Conservation (phyloP, 2,113 vertebrate species). For the Salvelinus namaycush region DNA sequence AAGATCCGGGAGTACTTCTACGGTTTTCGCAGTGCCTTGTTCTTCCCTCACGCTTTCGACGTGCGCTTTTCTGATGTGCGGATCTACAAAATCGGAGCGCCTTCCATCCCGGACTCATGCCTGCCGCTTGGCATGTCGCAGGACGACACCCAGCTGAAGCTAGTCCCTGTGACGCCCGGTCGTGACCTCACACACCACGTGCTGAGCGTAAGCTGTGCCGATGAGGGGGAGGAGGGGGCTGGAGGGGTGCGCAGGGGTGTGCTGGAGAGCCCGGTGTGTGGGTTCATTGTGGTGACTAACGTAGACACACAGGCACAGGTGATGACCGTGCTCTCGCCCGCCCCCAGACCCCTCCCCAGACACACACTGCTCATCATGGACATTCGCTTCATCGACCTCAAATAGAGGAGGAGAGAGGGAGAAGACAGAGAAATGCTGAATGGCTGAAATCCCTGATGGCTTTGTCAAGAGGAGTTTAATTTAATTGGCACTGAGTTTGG, state of each 20-base stretch:
- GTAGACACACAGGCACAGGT: slow-evolving; percentile 92
- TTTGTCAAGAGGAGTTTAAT: too few species aligned
- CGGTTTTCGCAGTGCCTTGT: slow-evolving; percentile 87
- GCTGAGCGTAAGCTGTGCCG: slow-evolving; percentile 89
- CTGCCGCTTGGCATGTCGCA: slow-evolving; percentile 96
- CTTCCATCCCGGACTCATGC: slow-evolving; percentile 96
- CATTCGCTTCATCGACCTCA: slow-evolving; percentile 97
- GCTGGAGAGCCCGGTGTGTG: slow-evolving; percentile 90
- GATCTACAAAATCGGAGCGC: slow-evolving; percentile 96
- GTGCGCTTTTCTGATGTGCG: slow-evolving; percentile 96
- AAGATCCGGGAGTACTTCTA: slow-evolving; percentile 97
- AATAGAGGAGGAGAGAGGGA: slow-evolving; percentile 55
- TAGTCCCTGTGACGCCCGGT: slow-evolving; percentile 93
- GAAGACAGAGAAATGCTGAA: neutral
- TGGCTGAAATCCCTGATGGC: neutral
- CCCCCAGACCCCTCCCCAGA: slow-evolving; percentile 89
- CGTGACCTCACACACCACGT: slow-evolving; percentile 96
- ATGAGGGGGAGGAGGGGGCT: slow-evolving; percentile 78
- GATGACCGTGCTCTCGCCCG: slow-evolving; percentile 92
- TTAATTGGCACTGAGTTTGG: too few species aligned
- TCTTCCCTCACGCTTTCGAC: slow-evolving; percentile 94
- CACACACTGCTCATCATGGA: slow-evolving; percentile 98
- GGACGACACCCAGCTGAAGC: slow-evolving; percentile 96
- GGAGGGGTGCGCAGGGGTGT: slow-evolving; percentile 59
- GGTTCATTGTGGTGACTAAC: slow-evolving; percentile 93